phyloP scores from a whole-genome alignment of 2,888 invertebrate genomes.

The Apamea crenata region DNA sequence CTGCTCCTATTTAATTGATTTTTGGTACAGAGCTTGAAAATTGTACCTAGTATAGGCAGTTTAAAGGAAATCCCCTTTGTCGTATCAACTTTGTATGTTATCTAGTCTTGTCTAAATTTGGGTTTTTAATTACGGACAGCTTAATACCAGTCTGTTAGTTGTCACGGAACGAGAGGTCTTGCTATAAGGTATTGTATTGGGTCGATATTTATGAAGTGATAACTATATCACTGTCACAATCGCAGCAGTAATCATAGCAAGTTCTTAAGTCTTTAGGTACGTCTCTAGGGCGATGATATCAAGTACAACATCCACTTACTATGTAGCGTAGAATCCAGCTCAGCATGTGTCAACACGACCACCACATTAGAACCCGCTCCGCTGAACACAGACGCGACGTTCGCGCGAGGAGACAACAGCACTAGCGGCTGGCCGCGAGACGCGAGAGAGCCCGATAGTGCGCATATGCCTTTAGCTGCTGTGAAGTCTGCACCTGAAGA shows the following conservation, averaged over 20 bases:
- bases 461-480: slow-evolving; percentile 95
- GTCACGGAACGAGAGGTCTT: neutral
- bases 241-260: neutral
- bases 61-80: too few relatives aligned
- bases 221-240: neutral
- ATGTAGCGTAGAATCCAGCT: slow-evolving; percentile 91
- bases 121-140: neutral
- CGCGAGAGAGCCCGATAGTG: slow-evolving; percentile 93
- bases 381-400: slow-evolving; percentile 92
- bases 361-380: slow-evolving; percentile 91
- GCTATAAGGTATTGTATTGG: neutral
- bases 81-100: too few relatives aligned
- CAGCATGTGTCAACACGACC: slow-evolving; percentile 90
- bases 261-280: neutral
- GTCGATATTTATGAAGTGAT: neutral
- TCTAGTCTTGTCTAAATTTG: too few relatives aligned
- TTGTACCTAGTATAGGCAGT: too few relatives aligned
- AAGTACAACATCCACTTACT: slow-evolving; percentile 72
- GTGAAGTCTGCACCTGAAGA: slow-evolving; percentile 95
- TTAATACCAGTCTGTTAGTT: neutral
- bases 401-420: slow-evolving; percentile 92
- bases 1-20: too few relatives aligned
- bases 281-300: neutral
- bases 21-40: too few relatives aligned
- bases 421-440: slow-evolving; percentile 93